A percentile compares a stretch with the other conserved stretches of the same genome.
Conservation (phyloP, 2,113 vertebrate genomes). For the Toxostoma redivivum region DNA sequence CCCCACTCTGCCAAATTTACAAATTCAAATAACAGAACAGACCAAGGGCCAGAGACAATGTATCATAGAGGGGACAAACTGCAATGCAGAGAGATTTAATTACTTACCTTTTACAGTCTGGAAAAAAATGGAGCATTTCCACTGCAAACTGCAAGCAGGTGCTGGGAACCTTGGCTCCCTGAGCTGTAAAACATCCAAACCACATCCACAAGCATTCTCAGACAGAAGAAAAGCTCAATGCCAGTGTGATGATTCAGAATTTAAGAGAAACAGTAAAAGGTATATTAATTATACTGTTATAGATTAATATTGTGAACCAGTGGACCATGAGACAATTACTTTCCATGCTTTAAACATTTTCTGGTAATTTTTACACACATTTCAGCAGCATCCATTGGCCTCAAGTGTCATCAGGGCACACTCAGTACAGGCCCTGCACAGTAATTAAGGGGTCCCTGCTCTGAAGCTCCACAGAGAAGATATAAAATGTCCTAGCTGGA, state of each 20-base stretch:
- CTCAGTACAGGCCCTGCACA: neutral
- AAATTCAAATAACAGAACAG: neutral
- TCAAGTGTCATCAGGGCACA: neutral
- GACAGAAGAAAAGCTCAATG: neutral
- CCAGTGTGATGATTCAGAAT: neutral
- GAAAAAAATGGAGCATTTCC: neutral
- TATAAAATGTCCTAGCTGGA: neutral
- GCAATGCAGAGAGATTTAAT: neutral
- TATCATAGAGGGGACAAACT: neutral
- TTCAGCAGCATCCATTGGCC: neutral
- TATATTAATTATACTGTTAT: neutral
- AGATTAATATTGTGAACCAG: neutral
- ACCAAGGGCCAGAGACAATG: neutral
- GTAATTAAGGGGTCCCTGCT: neutral
- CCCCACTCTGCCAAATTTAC: neutral
- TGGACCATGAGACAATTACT: neutral
- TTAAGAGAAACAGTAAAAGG: neutral
- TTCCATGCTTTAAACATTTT: neutral
- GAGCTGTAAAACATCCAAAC: neutral
- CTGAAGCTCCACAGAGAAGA: fast-evolving
- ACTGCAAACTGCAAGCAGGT: neutral
- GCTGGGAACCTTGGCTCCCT: neutral
- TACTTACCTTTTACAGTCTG: neutral
- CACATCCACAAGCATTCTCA: neutral
- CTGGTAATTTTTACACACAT: neutral